These are phyloP conservation scores for Danio albolineatus DNA, from an alignment of 2,797 vertebrate genomes.

Conservation along the genomic window DNA sequence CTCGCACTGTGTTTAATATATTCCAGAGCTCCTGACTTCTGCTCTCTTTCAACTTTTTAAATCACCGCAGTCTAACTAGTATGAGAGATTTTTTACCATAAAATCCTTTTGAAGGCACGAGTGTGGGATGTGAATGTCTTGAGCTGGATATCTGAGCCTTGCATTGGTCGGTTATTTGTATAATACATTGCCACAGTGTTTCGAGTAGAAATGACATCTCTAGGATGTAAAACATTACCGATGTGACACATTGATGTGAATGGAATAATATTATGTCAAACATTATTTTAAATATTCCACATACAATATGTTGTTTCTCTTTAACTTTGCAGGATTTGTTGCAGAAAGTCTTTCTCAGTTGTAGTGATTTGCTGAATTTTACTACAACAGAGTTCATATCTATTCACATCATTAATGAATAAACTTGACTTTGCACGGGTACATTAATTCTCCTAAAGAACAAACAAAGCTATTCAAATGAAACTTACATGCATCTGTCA, in stretches of 20 bases:
- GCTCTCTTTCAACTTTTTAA: slow-evolving; percentile 67
- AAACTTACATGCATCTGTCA: slow-evolving; percentile 11
- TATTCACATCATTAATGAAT: slow-evolving; percentile 9
- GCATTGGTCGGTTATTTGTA: slow-evolving; percentile 10
- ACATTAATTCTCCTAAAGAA: not conserved
- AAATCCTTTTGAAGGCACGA: slow-evolving; percentile 37
- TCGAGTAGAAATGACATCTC: not conserved
- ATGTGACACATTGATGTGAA: slow-evolving; percentile 2
- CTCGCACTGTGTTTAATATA: slow-evolving; percentile 74
- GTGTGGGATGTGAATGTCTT: slow-evolving; percentile 4
- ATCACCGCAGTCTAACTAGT: slow-evolving; percentile 64
- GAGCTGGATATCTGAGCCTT: slow-evolving; percentile 8
- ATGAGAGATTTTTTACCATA: slow-evolving; percentile 46
- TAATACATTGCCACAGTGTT: not conserved
- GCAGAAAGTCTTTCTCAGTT: too few species aligned
- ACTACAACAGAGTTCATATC: not conserved
- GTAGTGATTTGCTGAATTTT: too few species aligned
- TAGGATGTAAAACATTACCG: slow-evolving; percentile 12
- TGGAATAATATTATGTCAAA: not conserved
- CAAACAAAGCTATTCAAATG: slow-evolving; percentile 12
- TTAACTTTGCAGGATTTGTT: slow-evolving; percentile 7
- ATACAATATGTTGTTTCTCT: slow-evolving; percentile 6
- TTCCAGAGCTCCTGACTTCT: slow-evolving; percentile 71
- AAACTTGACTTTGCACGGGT: not conserved
- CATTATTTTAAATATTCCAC: not conserved